Evolutionary conservation across 2,888 invertebrate species (phyloP).

Genomic region (Eristalis tenax): DNA sequence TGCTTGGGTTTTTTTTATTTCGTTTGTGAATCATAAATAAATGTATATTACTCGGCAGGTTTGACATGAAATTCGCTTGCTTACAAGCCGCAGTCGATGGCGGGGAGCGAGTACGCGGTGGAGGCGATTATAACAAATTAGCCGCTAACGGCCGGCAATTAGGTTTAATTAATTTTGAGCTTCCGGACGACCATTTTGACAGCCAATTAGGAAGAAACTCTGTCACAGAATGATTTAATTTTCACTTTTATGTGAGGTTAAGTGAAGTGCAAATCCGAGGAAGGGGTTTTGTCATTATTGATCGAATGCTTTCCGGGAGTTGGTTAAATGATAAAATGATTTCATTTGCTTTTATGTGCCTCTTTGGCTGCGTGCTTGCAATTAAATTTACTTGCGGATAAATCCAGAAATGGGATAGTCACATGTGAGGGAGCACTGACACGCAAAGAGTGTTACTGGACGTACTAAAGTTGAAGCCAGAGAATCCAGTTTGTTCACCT

Average conservation of each 20-base stretch:
- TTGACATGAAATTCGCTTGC: background rate
- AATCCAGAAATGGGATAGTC: background rate
- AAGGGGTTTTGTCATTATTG: background rate
- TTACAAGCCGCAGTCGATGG: background rate
- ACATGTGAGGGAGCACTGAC: background rate
- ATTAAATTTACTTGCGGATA: background rate
- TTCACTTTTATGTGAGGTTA: background rate
- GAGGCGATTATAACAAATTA: constrained; percentile 54
- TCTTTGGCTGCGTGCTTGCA: background rate
- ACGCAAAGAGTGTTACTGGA: background rate
- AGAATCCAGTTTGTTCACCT: no score
- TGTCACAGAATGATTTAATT: background rate
- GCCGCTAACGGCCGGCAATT: constrained; percentile 59
- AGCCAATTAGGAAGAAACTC: constrained; percentile 52
- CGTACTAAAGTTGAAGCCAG: no score
- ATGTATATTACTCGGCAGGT: background rate
- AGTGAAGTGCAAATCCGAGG: background rate
- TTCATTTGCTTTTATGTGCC: background rate
- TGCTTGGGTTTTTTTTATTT: background rate
- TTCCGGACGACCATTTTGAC: constrained; percentile 38
- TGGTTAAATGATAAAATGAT: background rate
- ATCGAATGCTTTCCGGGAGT: no score
- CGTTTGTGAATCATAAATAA: background rate
- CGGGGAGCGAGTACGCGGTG: background rate
- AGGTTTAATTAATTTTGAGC: constrained; percentile 54